A percentile compares a stretch with the other conserved stretches of the same genome.
phyloP scores from a whole-genome alignment of 2,113 vertebrate genomes.

The Hippocampus guttulatus region DNA sequence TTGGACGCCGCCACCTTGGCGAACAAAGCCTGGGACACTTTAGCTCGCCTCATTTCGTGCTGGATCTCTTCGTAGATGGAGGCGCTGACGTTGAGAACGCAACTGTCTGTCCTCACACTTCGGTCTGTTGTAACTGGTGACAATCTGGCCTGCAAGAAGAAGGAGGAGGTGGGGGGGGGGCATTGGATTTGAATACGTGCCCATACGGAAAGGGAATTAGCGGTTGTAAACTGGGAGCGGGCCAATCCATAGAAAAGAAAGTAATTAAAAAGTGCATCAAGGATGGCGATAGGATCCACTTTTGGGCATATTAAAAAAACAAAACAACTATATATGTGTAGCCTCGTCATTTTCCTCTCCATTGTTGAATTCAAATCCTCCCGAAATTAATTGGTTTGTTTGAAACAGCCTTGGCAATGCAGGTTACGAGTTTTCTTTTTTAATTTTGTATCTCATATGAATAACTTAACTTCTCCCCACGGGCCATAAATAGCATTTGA shows the following conservation, averaged over 20 bases:
- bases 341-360: too few relatives aligned
- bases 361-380: too few relatives aligned
- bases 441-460: background rate
- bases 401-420: too few relatives aligned
- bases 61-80: slow-evolving; percentile 70
- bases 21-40: slow-evolving; percentile 68
- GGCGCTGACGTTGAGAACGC: slow-evolving; percentile 55
- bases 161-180: background rate
- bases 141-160: slow-evolving; percentile 53
- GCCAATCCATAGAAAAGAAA: background rate
- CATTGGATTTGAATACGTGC: background rate
- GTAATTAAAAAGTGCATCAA: background rate
- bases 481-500: too few relatives aligned
- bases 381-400: too few relatives aligned
- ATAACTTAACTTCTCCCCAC: too few relatives aligned
- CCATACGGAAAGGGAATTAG: background rate
- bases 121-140: slow-evolving; percentile 57
- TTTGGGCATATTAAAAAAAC: background rate
- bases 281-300: background rate
- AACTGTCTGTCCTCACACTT: slow-evolving; percentile 60
- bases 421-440: too few relatives aligned
- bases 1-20: slow-evolving; percentile 68
- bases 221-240: background rate
- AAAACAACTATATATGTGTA: too few relatives aligned
- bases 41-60: slow-evolving; percentile 70